Evolutionary conservation across 2,888 invertebrate species (phyloP).

Genomic region (Ceriagrion tenellum): DNA sequence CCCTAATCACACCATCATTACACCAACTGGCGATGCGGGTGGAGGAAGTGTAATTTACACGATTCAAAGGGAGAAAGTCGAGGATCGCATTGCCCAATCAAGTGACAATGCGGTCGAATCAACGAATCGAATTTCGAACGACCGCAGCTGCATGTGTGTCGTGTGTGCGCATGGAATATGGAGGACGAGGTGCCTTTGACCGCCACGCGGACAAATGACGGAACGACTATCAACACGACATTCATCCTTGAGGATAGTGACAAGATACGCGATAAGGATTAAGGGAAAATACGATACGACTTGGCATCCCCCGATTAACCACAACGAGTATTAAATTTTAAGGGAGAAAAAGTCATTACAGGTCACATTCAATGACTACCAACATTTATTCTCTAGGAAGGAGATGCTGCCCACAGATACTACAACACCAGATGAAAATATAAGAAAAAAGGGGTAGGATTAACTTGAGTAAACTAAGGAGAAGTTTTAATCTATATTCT

Average conservation of each 20-base stretch:
- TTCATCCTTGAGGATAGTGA: neutral
- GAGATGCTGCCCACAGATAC: no score
- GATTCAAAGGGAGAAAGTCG: neutral
- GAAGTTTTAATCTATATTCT: no score
- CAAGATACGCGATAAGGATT: neutral
- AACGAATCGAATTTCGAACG: conserved; percentile 15
- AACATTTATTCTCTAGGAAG: no score
- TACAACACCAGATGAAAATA: no score
- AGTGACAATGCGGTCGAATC: conserved; percentile 41
- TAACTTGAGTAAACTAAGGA: no score
- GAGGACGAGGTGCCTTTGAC: neutral
- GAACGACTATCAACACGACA: neutral
- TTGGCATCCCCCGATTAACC: neutral
- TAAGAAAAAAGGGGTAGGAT: no score
- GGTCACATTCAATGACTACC: neutral
- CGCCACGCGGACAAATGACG: neutral
- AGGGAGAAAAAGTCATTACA: neutral
- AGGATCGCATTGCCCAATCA: conserved; percentile 23
- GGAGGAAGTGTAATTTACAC: neutral
- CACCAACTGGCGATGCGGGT: neutral
- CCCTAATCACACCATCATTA: neutral
- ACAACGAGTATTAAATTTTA: neutral
- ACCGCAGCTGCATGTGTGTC: conserved; percentile 1
- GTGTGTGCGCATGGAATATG: conserved; percentile 18
- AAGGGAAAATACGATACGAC: neutral